Evolutionary conservation across 2,113 vertebrate genomes (phyloP).

Genomic region (Nibea albiflora): DNA sequence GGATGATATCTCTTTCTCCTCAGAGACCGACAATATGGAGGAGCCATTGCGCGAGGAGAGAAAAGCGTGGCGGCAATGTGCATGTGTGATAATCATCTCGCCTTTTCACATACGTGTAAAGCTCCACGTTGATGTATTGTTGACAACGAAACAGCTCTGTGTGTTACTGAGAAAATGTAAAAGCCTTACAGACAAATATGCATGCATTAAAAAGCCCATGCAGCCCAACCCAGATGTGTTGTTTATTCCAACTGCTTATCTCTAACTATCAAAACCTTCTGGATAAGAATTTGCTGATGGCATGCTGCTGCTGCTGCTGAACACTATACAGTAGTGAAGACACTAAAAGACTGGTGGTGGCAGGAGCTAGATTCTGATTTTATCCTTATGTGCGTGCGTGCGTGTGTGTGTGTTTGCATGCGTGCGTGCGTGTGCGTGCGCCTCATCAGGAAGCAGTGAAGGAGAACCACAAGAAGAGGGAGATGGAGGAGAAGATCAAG

Average conservation of each 20-base stretch:
- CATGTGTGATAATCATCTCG: neutral
- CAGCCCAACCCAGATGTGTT: constrained; percentile 38
- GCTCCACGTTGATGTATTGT: constrained; percentile 38
- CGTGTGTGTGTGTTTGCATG: constrained; percentile 26
- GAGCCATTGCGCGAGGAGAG: neutral
- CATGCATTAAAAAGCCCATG: constrained; percentile 29
- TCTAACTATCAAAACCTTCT: constrained; percentile 62
- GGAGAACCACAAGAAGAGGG: constrained; percentile 97
- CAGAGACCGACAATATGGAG: constrained; percentile 27
- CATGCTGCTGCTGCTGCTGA: constrained; percentile 45
- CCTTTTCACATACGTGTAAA: neutral
- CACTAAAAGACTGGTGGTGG: constrained; percentile 52
- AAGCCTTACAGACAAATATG: constrained; percentile 32
- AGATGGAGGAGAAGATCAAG: constrained; percentile 96
- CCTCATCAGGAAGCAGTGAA: constrained; percentile 92
- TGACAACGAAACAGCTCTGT: constrained; percentile 31
- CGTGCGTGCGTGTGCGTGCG: constrained; percentile 15
- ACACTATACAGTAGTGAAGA: constrained; percentile 51
- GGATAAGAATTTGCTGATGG: constrained; percentile 70
- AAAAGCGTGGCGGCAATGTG: neutral
- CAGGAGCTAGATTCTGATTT: constrained; percentile 67
- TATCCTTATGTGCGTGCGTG: constrained; percentile 33
- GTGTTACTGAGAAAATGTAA: constrained; percentile 31
- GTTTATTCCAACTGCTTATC: constrained; percentile 70
- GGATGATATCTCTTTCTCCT: constrained; percentile 65